Conservation (phyloP, 1,140 invertebrate genomes). For the Pygmarrhopalites habei region DNA sequence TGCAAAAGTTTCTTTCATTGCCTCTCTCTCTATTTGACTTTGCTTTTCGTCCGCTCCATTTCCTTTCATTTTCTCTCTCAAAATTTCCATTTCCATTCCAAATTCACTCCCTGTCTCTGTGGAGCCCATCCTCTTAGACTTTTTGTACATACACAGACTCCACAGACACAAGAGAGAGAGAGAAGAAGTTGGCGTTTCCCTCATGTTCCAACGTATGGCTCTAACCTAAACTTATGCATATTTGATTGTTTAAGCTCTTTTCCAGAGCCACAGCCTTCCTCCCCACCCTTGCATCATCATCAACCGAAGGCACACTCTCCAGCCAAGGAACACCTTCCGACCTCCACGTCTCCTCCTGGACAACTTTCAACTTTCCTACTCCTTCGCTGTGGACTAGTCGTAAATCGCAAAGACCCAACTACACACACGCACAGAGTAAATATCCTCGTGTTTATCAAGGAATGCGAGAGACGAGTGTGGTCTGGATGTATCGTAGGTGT, state of each 20-base stretch:
- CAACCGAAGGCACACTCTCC: not conserved
- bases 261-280: no score
- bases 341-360: not conserved
- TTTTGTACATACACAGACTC: no score
- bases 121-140: no score
- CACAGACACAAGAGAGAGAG: not conserved
- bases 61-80: not conserved
- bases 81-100: slow-evolving; percentile 4
- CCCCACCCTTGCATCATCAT: no score
- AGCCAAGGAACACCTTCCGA: not conserved
- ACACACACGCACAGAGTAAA: no score
- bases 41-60: slow-evolving; percentile 1
- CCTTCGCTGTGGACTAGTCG: not conserved
- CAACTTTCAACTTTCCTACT: not conserved
- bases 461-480: no score
- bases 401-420: no score
- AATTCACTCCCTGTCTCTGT: no score
- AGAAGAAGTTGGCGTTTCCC: not conserved
- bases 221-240: slow-evolving; percentile 3
- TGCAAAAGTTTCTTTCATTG: slow-evolving; percentile 9
- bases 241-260: not conserved
- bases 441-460: no score
- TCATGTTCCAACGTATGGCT: not conserved
- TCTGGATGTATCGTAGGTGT: no score
- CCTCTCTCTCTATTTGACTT: not conserved